Base-by-base conservation (phyloP, 2,888 invertebrate species). In the Isotomurus palustris region DNA sequence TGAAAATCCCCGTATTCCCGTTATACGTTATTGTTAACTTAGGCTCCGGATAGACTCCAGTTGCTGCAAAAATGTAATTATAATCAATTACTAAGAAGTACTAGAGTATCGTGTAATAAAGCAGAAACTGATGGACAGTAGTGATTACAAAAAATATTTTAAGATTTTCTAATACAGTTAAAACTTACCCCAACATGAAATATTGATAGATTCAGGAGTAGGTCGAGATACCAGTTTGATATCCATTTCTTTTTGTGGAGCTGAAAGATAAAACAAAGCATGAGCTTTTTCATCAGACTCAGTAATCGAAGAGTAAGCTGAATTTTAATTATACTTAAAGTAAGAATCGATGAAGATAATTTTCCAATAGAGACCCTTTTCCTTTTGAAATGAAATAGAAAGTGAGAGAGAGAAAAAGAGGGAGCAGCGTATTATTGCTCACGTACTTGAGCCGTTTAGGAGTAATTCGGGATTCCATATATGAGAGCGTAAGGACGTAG, bases 11-110 rank as follows among this genome's bases (percentile, higher is more conserved):
- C 32, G 14, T 10, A 32, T 32, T 8, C 32, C 32, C 14, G 14
- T 32, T 32, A 38, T 61, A 53, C 5, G 55, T 49, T 27, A 64
- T 54, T 19, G 59, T 64, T 17, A 64, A 43, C 36, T 64, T 64
- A 19, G 64, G 64, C 48, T 64, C 64, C 14, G 64, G 64, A 49
- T 61, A 64, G 10, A 61, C 64, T 28, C 64, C 64, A 50, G 58
- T 49, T n/a, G 64, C 64, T 60, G 43, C 32, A 49, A 52, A 56
- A 28, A 51, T 43, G 17, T 27, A 53, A 38, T 17, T 28, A 32
- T 8, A 32, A 32, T 14, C 32, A 32, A 14, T 10, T 32, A 10
- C 14, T 32, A 32, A 32, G 8, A 10, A 32, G 14, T 10, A 32
- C 32, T 8, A 10, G 32, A 32, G 32, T 32, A 32, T 14, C 8